Evolutionary conservation across 2,797 vertebrate species (phyloP).

Genomic region (Neostethus bicornis): DNA sequence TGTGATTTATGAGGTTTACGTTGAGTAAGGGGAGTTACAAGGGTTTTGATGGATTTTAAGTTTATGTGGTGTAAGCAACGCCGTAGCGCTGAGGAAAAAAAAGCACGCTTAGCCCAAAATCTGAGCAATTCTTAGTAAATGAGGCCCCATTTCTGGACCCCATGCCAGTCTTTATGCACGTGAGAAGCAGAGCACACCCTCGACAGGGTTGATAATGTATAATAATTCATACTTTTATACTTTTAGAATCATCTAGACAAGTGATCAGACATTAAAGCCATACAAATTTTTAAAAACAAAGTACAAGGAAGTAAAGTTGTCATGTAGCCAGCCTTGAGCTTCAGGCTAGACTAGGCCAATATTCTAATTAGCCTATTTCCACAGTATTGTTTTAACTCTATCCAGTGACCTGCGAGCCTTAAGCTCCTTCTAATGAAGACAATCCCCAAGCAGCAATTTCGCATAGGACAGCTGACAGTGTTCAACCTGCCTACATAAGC

Average conservation of each 20-base stretch:
- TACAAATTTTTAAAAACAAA: background rate
- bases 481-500: constrained; percentile 72
- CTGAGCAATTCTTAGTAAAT: no score
- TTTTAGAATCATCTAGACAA: background rate
- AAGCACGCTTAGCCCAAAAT: no score
- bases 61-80: no score
- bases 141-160: no score
- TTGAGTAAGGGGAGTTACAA: no score
- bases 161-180: no score
- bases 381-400: constrained; percentile 66
- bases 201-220: no score
- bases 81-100: no score
- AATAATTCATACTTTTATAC: no score
- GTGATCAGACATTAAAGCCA: background rate
- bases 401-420: constrained; percentile 66
- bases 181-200: no score
- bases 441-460: constrained; percentile 61
- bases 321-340: constrained; percentile 5
- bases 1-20: no score
- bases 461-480: constrained; percentile 61
- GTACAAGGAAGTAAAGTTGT: constrained; percentile 14
- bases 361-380: constrained; percentile 59
- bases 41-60: no score
- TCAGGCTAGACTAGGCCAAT: constrained; percentile 33
- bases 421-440: constrained; percentile 71